These are phyloP conservation scores for Syrrhaptes paradoxus DNA, from an alignment of 2,113 vertebrate genomes.

Conservation along the genomic window DNA sequence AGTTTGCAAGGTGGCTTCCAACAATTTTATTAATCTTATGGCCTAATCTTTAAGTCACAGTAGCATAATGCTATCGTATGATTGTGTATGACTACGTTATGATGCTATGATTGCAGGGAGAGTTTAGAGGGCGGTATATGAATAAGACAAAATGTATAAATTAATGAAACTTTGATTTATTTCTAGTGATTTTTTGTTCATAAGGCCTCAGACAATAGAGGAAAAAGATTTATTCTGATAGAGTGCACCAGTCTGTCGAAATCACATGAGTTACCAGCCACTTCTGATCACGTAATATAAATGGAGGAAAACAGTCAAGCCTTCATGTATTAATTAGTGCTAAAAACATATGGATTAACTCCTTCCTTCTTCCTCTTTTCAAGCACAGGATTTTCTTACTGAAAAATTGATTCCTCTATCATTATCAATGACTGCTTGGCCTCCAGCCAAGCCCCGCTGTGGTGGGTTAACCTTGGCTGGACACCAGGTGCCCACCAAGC, in stretches of 20 bases:
- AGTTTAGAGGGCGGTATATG: background rate
- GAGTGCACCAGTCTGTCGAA: background rate
- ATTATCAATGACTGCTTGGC: background rate
- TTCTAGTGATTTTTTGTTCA: background rate
- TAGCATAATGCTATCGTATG: background rate
- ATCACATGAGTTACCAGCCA: background rate
- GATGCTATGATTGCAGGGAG: background rate
- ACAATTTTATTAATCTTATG: background rate
- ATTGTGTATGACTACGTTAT: background rate
- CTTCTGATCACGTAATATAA: background rate
- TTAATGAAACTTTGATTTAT: background rate
- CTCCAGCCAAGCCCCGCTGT: background rate
- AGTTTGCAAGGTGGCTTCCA: background rate
- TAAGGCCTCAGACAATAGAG: background rate
- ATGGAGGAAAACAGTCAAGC: background rate
- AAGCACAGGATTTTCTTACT: background rate
- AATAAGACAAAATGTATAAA: background rate
- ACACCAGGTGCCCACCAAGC: too few relatives aligned
- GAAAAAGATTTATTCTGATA: background rate
- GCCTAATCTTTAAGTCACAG: background rate
- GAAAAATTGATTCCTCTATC: background rate
- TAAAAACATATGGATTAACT: background rate
- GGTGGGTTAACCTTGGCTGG: too few relatives aligned
- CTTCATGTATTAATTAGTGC: background rate
- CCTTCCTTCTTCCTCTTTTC: background rate